These are phyloP conservation scores for Heliconius erato DNA, from an alignment of 2,888 invertebrate genomes.

Conservation along the genomic window DNA sequence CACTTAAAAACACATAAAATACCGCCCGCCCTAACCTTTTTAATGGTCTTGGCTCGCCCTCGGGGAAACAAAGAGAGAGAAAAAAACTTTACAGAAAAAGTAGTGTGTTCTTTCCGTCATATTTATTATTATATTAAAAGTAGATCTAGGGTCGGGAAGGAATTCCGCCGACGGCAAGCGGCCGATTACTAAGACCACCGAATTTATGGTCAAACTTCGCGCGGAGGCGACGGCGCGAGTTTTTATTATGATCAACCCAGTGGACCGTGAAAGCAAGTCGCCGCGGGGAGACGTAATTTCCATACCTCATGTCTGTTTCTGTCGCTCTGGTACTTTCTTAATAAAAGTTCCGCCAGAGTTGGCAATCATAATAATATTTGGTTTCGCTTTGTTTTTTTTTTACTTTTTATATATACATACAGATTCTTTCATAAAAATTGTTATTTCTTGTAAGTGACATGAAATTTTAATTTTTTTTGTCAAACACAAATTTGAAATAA, in stretches of 20 bases:
- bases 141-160: constrained; percentile 73
- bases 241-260: constrained; percentile 87
- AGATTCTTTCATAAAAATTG: too few relatives aligned
- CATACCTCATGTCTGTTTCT: constrained; percentile 84
- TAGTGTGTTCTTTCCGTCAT: constrained; percentile 75
- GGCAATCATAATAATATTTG: constrained; percentile 37
- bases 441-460: too few relatives aligned
- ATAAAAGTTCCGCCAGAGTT: constrained; percentile 70
- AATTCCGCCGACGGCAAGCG: constrained; percentile 75
- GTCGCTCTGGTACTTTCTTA: constrained; percentile 82
- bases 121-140: constrained; percentile 85
- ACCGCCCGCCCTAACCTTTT: constrained; percentile 81
- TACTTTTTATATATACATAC: too few relatives aligned
- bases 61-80: constrained; percentile 74
- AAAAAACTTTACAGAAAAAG: constrained; percentile 76
- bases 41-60: constrained; percentile 80
- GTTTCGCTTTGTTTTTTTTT: not conserved
- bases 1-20: constrained; percentile 85
- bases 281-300: constrained; percentile 82
- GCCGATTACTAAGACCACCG: constrained; percentile 79
- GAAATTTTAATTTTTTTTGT: not conserved
- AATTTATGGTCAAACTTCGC: constrained; percentile 87
- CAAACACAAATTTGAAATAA: not conserved
- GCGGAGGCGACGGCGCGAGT: constrained; percentile 84
- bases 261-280: constrained; percentile 86